Conservation (phyloP, 2,888 invertebrate genomes). For the Gari tellinella region DNA sequence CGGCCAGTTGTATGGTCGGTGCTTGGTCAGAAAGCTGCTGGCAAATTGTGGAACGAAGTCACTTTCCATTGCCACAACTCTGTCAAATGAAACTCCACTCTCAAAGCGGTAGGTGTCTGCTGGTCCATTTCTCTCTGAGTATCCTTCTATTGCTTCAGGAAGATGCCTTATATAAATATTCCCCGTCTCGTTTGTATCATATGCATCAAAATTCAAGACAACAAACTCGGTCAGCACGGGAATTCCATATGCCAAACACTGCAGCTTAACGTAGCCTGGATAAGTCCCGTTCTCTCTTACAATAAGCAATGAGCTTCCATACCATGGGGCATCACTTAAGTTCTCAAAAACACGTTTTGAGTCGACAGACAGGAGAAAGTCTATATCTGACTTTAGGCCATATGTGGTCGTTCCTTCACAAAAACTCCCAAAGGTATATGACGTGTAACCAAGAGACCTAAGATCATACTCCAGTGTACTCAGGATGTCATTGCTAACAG, state of each 20-base stretch:
- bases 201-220: too few relatives aligned
- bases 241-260: background rate
- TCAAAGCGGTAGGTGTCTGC: background rate
- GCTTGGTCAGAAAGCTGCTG: background rate
- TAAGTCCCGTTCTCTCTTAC: background rate
- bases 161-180: too few relatives aligned
- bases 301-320: background rate
- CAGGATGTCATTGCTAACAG: background rate
- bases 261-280: constrained; percentile 2
- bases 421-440: constrained; percentile 4
- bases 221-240: background rate
- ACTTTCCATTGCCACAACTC: constrained; percentile 1
- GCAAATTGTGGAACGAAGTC: background rate
- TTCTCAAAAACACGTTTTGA: background rate
- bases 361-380: background rate
- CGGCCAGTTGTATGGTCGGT: constrained; percentile 4
- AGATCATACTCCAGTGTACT: background rate
- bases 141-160: too few relatives aligned
- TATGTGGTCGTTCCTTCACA: constrained; percentile 5
- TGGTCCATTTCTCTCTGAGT: constrained; percentile 7
- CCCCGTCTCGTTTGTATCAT: too few relatives aligned
- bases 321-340: background rate
- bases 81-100: background rate
- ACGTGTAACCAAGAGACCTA: background rate
- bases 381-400: background rate